These are phyloP conservation scores for Thaumatotibia leucotreta DNA, from an alignment of 1,140 invertebrate species.

Conservation along the genomic window DNA sequence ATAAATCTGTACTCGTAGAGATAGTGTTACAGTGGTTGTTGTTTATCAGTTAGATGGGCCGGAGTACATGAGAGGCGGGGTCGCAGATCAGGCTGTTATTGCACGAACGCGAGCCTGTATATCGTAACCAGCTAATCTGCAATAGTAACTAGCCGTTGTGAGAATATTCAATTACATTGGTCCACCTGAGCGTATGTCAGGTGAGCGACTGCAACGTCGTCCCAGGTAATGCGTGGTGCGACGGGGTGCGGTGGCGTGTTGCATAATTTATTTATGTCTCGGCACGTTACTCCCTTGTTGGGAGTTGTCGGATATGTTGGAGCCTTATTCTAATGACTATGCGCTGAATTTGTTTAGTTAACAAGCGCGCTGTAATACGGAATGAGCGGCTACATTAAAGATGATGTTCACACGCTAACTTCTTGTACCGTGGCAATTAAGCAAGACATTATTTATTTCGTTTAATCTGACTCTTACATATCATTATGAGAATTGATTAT, in stretches of 20 bases:
- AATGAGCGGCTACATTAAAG: neutral
- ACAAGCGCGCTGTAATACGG: conserved; percentile 11
- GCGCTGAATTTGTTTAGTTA: conserved; percentile 22
- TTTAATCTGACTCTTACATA: no score
- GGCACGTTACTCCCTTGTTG: conserved; percentile 55
- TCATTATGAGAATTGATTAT: no score
- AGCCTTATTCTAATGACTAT: conserved; percentile 45
- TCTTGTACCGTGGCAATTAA: no score
- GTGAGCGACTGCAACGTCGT: neutral
- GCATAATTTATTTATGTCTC: conserved; percentile 71
- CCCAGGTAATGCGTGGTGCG: conserved; percentile 9
- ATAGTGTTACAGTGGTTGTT: neutral
- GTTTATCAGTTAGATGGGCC: neutral
- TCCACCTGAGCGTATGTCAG: neutral
- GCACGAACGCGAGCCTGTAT: no score
- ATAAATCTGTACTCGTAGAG: neutral
- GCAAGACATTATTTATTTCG: no score
- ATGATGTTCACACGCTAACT: neutral
- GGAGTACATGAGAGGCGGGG: neutral
- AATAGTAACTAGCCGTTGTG: no score
- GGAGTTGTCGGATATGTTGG: conserved; percentile 39
- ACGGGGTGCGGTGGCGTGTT: conserved; percentile 51
- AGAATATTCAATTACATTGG: neutral
- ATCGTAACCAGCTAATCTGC: no score
- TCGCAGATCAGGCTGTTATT: neutral